Evolutionary conservation across 2,797 vertebrate species (phyloP), one percentile per base, ranked within the genome.

Genomic region (Pampus argenteus): DNA sequence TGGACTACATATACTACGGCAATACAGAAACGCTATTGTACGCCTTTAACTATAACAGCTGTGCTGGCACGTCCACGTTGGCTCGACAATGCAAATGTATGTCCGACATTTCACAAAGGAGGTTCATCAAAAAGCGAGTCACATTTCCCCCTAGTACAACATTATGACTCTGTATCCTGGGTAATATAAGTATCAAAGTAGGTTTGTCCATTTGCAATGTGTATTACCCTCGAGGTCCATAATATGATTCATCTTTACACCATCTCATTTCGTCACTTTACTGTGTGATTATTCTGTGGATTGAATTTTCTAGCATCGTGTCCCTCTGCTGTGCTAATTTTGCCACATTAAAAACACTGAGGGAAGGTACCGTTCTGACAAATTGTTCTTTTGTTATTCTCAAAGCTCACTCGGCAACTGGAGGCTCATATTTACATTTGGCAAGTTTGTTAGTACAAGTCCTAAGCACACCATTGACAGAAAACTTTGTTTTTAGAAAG

Each of bases 221-320:
- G 82, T 82, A 91, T 92, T 88, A 91, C 89, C 86, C 86, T 29
- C 9, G 78, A 91, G 88, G 94, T 86, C 76, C 79, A 75, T 73
- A 76, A 83, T 72, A 40, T 44, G 76, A 86, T 88, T 89, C 74
- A 86, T 90, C 84, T 86, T 76, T 59, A 79, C 76, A 66, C 68
- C 79, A 75, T 88, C 86, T 88, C 72, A 78, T 89, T 89, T 90
- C 59, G 60, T 84, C 84, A 82, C 66, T 77, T 84, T 63, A 48
- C 69, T 47, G 28, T 76, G 78, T 74, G 78, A 79, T 85, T 78
- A 69, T 77, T 68, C 42, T 7, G 72, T 48, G 13, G 59, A 66
- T 82, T 66, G 72, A 69, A 77, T 74, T 48, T 48, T 61, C 55
- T 25, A 34, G 42, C 62, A 51, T 55, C 47, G 10, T 40, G 65